Conservation (phyloP, 1,140 invertebrate genomes). For the Leptonema lineaticorne region DNA sequence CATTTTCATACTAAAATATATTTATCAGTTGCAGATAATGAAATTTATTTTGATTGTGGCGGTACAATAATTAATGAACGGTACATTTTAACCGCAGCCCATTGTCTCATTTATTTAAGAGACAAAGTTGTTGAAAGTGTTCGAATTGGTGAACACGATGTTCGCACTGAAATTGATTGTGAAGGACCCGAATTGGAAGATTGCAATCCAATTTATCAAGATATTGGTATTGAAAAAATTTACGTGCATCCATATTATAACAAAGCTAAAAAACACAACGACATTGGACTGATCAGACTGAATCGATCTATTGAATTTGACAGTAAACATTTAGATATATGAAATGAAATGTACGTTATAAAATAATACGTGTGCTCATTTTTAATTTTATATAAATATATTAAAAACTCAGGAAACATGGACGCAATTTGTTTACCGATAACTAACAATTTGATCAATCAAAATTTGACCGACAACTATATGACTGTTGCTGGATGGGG, state of each 20-base stretch:
- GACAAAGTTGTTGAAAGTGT: conserved; percentile 45
- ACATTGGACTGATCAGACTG: conserved; percentile 66
- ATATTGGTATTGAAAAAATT: conserved; percentile 48
- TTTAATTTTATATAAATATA: no score
- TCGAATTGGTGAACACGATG: conserved; percentile 65
- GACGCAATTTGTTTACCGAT: conserved; percentile 71
- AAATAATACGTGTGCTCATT: no score
- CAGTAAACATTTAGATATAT: no score
- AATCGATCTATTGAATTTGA: conserved; percentile 53
- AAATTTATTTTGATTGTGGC: conserved; percentile 61
- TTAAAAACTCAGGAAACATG: no score
- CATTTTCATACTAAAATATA: no score
- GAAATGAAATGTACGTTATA: no score
- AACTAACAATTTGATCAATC: conserved; percentile 30
- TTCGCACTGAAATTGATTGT: conserved; percentile 58
- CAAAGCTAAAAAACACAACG: conserved; percentile 52
- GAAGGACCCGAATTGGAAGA: conserved; percentile 45
- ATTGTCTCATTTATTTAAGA: conserved; percentile 58
- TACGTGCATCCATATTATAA: conserved; percentile 51
- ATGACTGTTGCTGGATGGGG: conserved; percentile 69
- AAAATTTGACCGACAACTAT: conserved; percentile 43
- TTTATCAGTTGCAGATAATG: conserved; percentile 47
- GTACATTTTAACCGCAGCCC: conserved; percentile 71
- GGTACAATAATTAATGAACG: conserved; percentile 51
- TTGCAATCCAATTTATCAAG: conserved; percentile 48